A percentile compares a stretch with the other conserved stretches of the same genome.
Conservation (phyloP, 2,888 invertebrate genomes). For the Apodemia zela region DNA sequence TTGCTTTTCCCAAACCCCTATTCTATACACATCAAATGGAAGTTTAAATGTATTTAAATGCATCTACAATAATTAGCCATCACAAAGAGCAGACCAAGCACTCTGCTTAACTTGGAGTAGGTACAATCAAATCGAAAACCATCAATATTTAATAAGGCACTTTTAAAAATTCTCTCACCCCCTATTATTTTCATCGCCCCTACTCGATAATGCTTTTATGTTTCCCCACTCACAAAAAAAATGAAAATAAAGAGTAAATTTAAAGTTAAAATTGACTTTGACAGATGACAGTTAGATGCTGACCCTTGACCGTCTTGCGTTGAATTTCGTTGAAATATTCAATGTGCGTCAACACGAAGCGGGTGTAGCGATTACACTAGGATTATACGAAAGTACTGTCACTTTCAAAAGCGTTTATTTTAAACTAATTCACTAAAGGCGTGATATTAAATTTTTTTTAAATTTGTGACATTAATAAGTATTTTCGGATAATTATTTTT, state of each 20-base stretch:
- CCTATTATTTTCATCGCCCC: slow-evolving; percentile 59
- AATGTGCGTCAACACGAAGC: slow-evolving; percentile 48
- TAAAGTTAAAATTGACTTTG: slow-evolving; percentile 76
- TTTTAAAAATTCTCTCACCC: slow-evolving; percentile 57
- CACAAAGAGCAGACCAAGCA: slow-evolving; percentile 12
- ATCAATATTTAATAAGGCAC: slow-evolving; percentile 60
- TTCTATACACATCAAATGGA: neutral
- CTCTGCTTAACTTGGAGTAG: slow-evolving; percentile 26
- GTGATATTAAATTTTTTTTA: too few relatives aligned
- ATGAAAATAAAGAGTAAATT: slow-evolving; percentile 63
- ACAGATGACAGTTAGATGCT: slow-evolving; percentile 59
- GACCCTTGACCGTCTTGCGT: slow-evolving; percentile 63
- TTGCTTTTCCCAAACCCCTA: neutral
- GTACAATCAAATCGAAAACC: slow-evolving; percentile 45
- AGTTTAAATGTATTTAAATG: neutral
- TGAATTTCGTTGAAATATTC: slow-evolving; percentile 70
- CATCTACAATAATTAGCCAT: slow-evolving; percentile 1
- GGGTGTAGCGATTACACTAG: slow-evolving; percentile 13
- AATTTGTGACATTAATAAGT: too few relatives aligned
- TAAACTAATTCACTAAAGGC: too few relatives aligned
- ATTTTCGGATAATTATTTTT: too few relatives aligned
- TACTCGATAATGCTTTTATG: slow-evolving; percentile 74
- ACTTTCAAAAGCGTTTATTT: neutral
- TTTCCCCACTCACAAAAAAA: slow-evolving; percentile 56
- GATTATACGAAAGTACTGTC: neutral